A percentile compares a stretch with the other conserved stretches of the same genome.
phyloP scores from a whole-genome alignment of 2,797 vertebrate genomes.

The Xiphorhynchus erythropygius region DNA sequence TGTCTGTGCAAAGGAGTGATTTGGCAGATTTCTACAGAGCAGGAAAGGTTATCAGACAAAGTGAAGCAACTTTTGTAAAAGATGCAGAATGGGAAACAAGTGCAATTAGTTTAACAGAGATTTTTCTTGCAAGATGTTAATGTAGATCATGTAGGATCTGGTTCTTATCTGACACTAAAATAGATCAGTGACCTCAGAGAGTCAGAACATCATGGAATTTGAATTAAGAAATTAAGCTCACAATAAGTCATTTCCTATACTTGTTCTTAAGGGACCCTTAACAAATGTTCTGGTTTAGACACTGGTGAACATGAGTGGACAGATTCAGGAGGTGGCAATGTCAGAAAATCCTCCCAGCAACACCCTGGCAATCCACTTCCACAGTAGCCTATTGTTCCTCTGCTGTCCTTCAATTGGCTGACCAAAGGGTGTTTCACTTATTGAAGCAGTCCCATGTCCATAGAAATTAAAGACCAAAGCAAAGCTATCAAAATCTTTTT shows the following conservation, averaged over 20 bases:
- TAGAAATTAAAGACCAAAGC: not conserved
- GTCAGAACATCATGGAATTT: not conserved
- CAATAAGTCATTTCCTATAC: not conserved
- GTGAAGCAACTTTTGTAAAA: not conserved
- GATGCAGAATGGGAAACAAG: not conserved
- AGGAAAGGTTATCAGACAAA: not conserved
- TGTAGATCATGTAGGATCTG: not conserved
- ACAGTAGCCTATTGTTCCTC: not conserved
- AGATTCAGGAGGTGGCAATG: not conserved
- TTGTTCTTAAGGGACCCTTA: not conserved
- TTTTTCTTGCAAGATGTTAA: not conserved
- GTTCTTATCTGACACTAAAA: not conserved
- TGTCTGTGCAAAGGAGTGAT: not conserved
- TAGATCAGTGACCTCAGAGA: not conserved
- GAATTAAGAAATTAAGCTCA: not conserved
- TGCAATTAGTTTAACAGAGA: not conserved
- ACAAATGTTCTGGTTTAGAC: not conserved
- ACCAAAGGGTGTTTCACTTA: not conserved
- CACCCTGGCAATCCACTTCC: not conserved
- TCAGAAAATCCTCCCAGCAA: not conserved
- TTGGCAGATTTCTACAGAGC: not conserved
- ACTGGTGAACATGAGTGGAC: not conserved
- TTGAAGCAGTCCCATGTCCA: not conserved
- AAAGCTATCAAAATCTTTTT: not conserved
- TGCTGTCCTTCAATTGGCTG: not conserved